Evolutionary conservation across 2,797 vertebrate genomes (phyloP).

Genomic region (Furcifer pardalis): DNA sequence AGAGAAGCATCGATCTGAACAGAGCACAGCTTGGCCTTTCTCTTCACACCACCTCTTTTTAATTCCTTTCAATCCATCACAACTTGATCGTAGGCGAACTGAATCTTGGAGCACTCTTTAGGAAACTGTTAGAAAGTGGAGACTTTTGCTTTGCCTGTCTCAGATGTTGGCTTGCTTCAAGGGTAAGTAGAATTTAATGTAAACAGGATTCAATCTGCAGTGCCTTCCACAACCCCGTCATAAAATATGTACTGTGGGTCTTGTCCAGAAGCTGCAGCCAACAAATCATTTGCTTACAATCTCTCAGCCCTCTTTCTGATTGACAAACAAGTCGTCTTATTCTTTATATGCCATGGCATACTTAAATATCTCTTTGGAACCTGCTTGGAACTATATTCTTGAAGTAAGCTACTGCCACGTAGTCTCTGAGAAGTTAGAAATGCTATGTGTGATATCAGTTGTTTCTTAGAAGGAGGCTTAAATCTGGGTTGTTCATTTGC

Average conservation of each 20-base stretch:
- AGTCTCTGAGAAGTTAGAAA: neutral
- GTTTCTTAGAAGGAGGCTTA: neutral
- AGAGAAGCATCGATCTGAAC: slow-evolving; percentile 18
- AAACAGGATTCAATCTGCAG: neutral
- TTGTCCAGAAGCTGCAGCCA: slow-evolving; percentile 7
- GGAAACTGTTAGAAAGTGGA: slow-evolving; percentile 45
- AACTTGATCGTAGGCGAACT: slow-evolving; percentile 22
- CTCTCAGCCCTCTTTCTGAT: neutral
- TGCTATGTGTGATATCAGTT: neutral
- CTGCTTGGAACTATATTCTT: neutral
- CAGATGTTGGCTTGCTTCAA: slow-evolving; percentile 8
- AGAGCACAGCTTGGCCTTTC: slow-evolving; percentile 14
- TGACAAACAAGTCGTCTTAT: slow-evolving; percentile 7
- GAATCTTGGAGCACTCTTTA: slow-evolving; percentile 17
- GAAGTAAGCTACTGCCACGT: neutral
- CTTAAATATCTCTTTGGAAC: slow-evolving; percentile 6
- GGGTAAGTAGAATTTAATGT: neutral
- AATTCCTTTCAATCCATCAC: neutral
- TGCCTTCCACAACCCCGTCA: neutral
- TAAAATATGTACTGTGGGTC: slow-evolving; percentile 25
- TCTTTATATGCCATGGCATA: neutral
- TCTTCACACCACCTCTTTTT: fast-evolving
- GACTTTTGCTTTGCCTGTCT: slow-evolving; percentile 17
- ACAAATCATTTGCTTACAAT: neutral
- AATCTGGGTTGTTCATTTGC: too few species aligned